Evolutionary conservation across 2,888 invertebrate genomes (phyloP), one percentile per base, ranked within the genome.

Genomic region (Trachelus troglodyta): DNA sequence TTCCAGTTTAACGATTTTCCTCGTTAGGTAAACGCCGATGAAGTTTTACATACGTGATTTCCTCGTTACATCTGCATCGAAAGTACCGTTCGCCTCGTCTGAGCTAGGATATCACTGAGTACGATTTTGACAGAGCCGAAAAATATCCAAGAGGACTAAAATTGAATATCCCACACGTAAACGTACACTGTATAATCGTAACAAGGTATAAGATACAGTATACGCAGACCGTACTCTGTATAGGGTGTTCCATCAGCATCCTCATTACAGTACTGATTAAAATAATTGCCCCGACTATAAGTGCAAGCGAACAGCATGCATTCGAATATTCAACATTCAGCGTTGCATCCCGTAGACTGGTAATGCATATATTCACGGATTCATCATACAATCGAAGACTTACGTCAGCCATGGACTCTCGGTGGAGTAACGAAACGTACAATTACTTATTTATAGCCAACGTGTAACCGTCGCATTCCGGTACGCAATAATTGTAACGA

Each of bases 251-350:
- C 71, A 71, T 12, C 78, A 82, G 83, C 82, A 82, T 86, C 83
- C 85, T 85, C 82, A 84, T 87, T 86, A 83, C 81, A 74, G 76
- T 73, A 81, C 80, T 82, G 84, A 84, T 85, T 84, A 86, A 86
- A 83, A 83, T 85, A 85, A 86, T 87, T 83, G 79, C 75, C 79
- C 34, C 69, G 31, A 33, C 33, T 31, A 71, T 56, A 56, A 23
- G 23, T 56, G 56, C 56, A 15, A 15, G 56, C 23, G 23, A 56
- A 56, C 23, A 56, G 56, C 23, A 23, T 23, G 9, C 56, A 23
- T 23, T 56, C 23, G 23, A 56, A 23, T 56, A 56, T 56, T 56
- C 56, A 56, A 56, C 56, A 56, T 56, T 56, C 56, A 56, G 23
- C 56, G 23, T 23, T 56, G 15, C 56, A 56, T 56, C 56, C 56